Evolutionary conservation across 2,888 invertebrate species (phyloP), one percentile per base, ranked within the genome.

Genomic region (Palloptera scutellata): DNA sequence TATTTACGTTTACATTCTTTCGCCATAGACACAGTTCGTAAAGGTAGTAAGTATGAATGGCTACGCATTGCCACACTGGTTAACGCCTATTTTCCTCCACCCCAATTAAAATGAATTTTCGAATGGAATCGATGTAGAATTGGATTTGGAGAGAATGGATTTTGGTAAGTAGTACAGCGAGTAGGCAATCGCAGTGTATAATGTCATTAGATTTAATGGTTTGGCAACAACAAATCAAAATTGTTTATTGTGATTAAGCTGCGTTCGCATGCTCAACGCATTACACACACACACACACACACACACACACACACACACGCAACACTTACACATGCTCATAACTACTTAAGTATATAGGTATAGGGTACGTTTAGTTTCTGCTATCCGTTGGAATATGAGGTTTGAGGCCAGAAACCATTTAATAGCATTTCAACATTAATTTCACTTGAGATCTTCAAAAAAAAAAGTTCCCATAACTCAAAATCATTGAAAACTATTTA

Each of bases 201-300:
- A 78, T 80, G 79, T 80, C 80, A 79, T 80, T 79, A 80, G 75
- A 78, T 78, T 79, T 77, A 78, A 80, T 79, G 78, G 77, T 72
- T 73, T 70, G 66, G 73, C 70, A 70, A 68, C 72, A 74, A 72
- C 68, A 73, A 69, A 30, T 69, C 54, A 60, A 41, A 64, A 17
- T 59, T 48, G 45, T 53, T 53, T 20, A 19, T 30, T 61, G 64
- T 63, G 65, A 62, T 60, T 19, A 30, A 11, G 64, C 64, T 70
- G 67, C 71, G 71, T 73, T 72, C 72, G 74, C 73, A 75, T 74
- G 74, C 70, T 69, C 73, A 72, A 68, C 70, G 70, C 71, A 72
- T 67, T 69, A 58, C 51, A 61, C 64, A 67, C 43, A 64, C 61
- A 58, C 57, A 15, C 30, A 30, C 30, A 30, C 30, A 30, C 30